Evolutionary conservation across 1,140 invertebrate species (phyloP).

Genomic region (Telenomus remus): DNA sequence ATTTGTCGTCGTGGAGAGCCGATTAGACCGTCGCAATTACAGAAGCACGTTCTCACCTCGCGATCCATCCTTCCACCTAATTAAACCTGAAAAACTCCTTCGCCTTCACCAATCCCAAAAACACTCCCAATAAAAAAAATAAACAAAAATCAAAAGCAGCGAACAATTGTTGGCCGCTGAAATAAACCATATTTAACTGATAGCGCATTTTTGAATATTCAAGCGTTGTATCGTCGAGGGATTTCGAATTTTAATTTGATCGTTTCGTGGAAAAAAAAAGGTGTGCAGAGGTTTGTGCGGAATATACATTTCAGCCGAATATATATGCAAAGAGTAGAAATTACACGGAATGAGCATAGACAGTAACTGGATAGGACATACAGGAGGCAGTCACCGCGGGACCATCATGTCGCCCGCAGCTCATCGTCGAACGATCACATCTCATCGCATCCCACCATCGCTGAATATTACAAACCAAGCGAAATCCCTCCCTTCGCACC

Average conservation of each 20-base stretch:
- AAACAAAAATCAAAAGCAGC: no score
- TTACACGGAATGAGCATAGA: slow-evolving; percentile 61
- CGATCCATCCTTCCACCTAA: no score
- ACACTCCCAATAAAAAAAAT: no score
- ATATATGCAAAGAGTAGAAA: slow-evolving; percentile 59
- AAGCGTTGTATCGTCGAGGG: slow-evolving; percentile 27
- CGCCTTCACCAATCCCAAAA: no score
- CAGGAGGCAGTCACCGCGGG: slow-evolving; percentile 66
- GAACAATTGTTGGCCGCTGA: no score
- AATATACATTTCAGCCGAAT: slow-evolving; percentile 41
- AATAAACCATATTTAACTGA: no score
- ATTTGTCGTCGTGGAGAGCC: slow-evolving; percentile 53
- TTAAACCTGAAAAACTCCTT: no score
- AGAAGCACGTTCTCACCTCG: slow-evolving; percentile 12
- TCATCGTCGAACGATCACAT: slow-evolving; percentile 74
- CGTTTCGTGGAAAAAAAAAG: slow-evolving; percentile 27
- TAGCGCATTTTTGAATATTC: slow-evolving; percentile 22
- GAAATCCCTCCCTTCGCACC: slow-evolving; percentile 57
- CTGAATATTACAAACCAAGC: slow-evolving; percentile 70
- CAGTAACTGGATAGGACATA: slow-evolving; percentile 60
- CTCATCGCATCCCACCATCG: slow-evolving; percentile 72
- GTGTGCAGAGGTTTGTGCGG: slow-evolving; percentile 33
- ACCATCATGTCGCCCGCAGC: slow-evolving; percentile 73
- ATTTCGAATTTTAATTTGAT: slow-evolving; percentile 52
- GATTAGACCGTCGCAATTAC: slow-evolving; percentile 57